phyloP scores from a whole-genome alignment of 2,888 invertebrate genomes.

The Xestia xanthographa region DNA sequence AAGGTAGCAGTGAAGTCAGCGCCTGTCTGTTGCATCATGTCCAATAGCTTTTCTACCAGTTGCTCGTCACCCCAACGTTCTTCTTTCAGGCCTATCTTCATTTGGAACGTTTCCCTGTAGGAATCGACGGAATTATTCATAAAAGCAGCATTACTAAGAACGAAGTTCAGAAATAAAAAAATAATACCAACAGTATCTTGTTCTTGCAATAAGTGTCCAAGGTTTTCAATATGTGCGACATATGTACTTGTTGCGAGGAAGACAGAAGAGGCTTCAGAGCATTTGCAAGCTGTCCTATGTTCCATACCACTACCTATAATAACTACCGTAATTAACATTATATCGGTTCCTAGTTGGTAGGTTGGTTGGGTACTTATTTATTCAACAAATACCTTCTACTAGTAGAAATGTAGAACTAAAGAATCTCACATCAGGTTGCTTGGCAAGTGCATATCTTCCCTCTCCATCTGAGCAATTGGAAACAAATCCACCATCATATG shows the following conservation, averaged over 20 bases:
- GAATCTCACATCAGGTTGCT: constrained; percentile 90
- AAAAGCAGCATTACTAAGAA: background rate
- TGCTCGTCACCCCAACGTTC: constrained; percentile 87
- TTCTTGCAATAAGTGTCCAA: constrained; percentile 87
- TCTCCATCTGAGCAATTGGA: constrained; percentile 92
- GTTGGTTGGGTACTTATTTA: background rate
- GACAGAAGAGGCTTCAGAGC: constrained; percentile 89
- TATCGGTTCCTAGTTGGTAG: background rate
- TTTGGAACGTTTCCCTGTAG: constrained; percentile 84
- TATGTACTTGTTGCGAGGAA: constrained; percentile 84
- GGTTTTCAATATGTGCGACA: constrained; percentile 85
- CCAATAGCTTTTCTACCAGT: constrained; percentile 89
- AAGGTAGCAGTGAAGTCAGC: constrained; percentile 92
- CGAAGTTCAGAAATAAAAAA: background rate
- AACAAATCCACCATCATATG: constrained; percentile 91
- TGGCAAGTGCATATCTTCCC: constrained; percentile 90
- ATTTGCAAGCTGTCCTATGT: constrained; percentile 91
- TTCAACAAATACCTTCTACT: background rate
- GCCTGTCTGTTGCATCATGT: constrained; percentile 92
- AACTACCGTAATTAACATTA: background rate
- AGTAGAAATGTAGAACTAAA: background rate
- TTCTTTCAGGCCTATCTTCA: constrained; percentile 90
- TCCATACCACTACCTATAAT: constrained; percentile 90
- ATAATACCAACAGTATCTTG: constrained; percentile 84
- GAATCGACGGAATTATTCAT: background rate